These are phyloP conservation scores for Nasonia giraulti DNA, from an alignment of 1,140 invertebrate genomes.

Conservation along the genomic window DNA sequence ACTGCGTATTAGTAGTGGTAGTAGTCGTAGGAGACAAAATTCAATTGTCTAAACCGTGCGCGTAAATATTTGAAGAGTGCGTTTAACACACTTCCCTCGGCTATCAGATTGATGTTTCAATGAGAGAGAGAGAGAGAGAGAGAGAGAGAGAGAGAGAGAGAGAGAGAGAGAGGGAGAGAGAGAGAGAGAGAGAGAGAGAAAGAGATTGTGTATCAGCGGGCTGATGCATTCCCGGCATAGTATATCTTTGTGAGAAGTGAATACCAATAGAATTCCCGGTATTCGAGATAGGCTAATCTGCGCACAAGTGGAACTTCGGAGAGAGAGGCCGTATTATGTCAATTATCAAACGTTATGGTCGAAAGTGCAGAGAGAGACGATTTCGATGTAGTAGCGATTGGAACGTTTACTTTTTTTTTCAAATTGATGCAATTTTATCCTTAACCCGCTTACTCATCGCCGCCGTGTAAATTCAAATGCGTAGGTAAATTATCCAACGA, in stretches of 20 bases:
- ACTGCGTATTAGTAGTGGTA: no score
- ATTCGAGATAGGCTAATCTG: background rate
- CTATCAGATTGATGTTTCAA: no score
- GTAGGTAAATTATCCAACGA: background rate
- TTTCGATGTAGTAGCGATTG: background rate
- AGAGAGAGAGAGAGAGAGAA: no score
- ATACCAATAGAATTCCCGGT: background rate
- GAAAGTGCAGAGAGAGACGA: background rate
- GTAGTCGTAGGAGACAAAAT: no score
- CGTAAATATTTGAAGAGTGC: no score
- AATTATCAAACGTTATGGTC: background rate
- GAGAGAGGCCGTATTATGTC: background rate
- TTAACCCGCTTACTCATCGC: background rate
- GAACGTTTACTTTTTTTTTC: no score
- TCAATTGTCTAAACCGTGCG: no score
- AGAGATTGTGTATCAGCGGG: no score
- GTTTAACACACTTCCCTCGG: no score
- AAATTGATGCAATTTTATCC: background rate
- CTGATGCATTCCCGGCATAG: background rate
- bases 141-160: no score
- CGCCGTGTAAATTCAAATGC: background rate
- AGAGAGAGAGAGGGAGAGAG: no score
- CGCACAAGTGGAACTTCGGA: background rate
- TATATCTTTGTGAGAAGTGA: background rate
- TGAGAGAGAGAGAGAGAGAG: no score